phyloP scores from a whole-genome alignment of 2,888 invertebrate genomes.

The Eudasyphora cyanicolor region DNA sequence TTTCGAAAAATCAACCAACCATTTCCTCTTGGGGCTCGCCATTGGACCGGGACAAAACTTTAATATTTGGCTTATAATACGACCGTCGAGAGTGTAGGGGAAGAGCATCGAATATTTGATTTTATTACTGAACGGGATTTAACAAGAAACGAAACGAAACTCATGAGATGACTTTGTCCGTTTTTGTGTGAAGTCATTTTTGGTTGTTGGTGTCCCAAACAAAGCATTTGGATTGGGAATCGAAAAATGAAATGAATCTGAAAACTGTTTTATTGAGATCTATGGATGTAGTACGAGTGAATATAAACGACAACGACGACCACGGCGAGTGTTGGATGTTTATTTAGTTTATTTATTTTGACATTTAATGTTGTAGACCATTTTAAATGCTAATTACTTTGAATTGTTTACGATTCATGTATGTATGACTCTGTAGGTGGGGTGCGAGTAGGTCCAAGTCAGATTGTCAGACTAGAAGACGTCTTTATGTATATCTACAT shows the following conservation, averaged over 20 bases:
- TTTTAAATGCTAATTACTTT: conserved; percentile 53
- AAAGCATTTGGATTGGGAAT: background rate
- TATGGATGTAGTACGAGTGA: background rate
- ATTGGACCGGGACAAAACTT: background rate
- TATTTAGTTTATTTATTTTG: conserved; percentile 28
- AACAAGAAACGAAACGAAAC: background rate
- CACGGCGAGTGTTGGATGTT: background rate
- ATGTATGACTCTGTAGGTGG: no score
- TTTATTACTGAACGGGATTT: background rate
- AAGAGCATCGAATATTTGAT: background rate
- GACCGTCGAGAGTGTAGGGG: conserved; percentile 4
- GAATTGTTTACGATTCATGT: conserved; percentile 18
- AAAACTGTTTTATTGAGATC: background rate
- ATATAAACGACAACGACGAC: background rate
- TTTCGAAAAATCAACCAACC: background rate
- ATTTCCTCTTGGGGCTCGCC: background rate
- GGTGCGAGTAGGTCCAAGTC: background rate
- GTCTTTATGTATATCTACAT: background rate
- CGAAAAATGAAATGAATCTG: conserved; percentile 5
- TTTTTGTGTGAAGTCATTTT: background rate
- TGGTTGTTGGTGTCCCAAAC: background rate
- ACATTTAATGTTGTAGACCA: conserved; percentile 34
- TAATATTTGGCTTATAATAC: conserved; percentile 16
- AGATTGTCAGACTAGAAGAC: conserved; percentile 12
- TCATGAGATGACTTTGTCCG: conserved; percentile 3